Evolutionary conservation across 2,888 invertebrate species (phyloP).

Genomic region (Cosmia pyralina): DNA sequence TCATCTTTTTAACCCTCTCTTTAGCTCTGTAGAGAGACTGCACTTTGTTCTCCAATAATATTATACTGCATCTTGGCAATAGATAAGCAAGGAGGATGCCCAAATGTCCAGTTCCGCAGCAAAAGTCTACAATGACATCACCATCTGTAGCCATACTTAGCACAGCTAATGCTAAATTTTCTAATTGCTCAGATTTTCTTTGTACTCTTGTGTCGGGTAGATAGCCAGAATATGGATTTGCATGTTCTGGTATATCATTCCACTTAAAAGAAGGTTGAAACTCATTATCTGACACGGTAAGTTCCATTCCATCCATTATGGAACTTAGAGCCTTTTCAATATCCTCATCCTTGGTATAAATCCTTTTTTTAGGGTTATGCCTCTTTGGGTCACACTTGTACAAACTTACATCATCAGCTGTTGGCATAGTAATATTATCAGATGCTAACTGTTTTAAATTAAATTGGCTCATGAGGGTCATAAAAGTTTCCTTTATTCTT

Average conservation of each 20-base stretch:
- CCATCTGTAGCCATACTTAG: slow-evolving; percentile 92
- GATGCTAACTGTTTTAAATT: slow-evolving; percentile 57
- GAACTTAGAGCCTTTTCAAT: slow-evolving; percentile 91
- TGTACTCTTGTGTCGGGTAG: slow-evolving; percentile 93
- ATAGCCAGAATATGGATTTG: slow-evolving; percentile 94
- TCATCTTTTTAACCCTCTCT: slow-evolving; percentile 92
- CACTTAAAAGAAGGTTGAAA: slow-evolving; percentile 90
- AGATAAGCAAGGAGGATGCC: slow-evolving; percentile 96
- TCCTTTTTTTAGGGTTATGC: slow-evolving; percentile 93
- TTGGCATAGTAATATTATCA: slow-evolving; percentile 81
- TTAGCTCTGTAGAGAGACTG: slow-evolving; percentile 94
- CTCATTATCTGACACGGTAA: slow-evolving; percentile 78
- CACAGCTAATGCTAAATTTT: slow-evolving; percentile 95
- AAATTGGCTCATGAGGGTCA: slow-evolving; percentile 62
- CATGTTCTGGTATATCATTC: slow-evolving; percentile 93
- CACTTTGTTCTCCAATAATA: slow-evolving; percentile 97
- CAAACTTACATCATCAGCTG: slow-evolving; percentile 91
- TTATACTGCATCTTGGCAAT: slow-evolving; percentile 94
- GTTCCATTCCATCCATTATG: slow-evolving; percentile 83
- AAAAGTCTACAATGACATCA: slow-evolving; percentile 97
- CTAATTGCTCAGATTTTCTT: slow-evolving; percentile 96
- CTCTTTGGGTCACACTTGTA: slow-evolving; percentile 95
- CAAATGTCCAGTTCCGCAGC: slow-evolving; percentile 98
- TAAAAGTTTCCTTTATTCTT: slow-evolving; percentile 65
- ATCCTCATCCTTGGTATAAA: slow-evolving; percentile 94